A percentile compares a stretch with the other conserved stretches of the same genome.
Conservation (phyloP, 2,113 vertebrate genomes). For the Lasiurus borealis region DNA sequence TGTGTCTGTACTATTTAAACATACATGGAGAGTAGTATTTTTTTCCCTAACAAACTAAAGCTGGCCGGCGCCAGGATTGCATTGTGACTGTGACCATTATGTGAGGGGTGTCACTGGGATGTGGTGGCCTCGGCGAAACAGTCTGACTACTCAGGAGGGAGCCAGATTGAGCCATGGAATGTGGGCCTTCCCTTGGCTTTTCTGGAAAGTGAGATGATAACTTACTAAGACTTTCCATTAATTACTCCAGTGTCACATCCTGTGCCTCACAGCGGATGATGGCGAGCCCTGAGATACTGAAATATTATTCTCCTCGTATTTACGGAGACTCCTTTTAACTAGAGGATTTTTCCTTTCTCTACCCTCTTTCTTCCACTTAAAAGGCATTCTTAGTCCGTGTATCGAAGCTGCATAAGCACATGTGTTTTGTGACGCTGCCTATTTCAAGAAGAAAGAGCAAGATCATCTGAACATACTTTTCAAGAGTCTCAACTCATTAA, state of each 20-base stretch:
- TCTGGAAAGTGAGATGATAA: conserved; percentile 76
- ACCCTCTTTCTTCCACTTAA: neutral
- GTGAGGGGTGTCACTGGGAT: conserved; percentile 73
- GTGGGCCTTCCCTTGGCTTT: conserved; percentile 70
- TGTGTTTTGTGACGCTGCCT: neutral
- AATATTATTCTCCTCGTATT: conserved; percentile 55
- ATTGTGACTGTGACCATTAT: conserved; percentile 81
- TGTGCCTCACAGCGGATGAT: conserved; percentile 61
- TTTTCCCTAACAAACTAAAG: conserved; percentile 86
- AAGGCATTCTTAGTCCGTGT: neutral
- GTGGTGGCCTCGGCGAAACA: conserved; percentile 64
- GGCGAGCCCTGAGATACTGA: conserved; percentile 66
- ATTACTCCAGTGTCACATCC: conserved; percentile 74
- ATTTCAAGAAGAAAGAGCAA: conserved; percentile 30
- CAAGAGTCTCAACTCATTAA: conserved; percentile 19
- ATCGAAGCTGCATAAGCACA: neutral
- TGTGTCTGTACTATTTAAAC: conserved; percentile 87
- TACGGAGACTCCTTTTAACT: conserved; percentile 22
- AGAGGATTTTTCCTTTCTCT: conserved; percentile 3
- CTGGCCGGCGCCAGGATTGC: conserved; percentile 84
- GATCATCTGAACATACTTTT: conserved; percentile 1
- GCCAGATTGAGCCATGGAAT: conserved; percentile 64
- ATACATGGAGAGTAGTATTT: conserved; percentile 84
- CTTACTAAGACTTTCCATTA: conserved; percentile 78
- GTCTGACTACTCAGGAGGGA: conserved; percentile 68